phyloP scores from a whole-genome alignment of 2,113 vertebrate species.

The Regulus satrapa region DNA sequence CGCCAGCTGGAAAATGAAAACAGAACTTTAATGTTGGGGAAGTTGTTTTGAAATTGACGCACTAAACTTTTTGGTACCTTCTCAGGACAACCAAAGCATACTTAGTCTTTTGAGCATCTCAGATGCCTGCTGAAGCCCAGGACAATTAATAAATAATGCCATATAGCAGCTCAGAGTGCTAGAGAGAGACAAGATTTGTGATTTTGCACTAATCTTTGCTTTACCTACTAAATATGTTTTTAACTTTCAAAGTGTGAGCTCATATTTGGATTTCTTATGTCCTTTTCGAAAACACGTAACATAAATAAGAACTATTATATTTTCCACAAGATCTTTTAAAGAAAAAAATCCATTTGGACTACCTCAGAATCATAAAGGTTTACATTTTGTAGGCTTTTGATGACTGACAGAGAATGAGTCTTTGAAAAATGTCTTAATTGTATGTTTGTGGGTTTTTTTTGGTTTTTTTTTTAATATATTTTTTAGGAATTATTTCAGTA shows the following conservation, averaged over 20 bases:
- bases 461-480: background rate
- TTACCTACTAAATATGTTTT: background rate
- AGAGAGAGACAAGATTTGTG: background rate
- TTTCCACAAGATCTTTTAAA: background rate
- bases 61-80: background rate
- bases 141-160: background rate
- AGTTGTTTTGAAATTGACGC: background rate
- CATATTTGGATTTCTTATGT: background rate
- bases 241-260: background rate
- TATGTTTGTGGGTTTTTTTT: rapidly evolving
- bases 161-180: background rate
- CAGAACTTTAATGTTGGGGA: background rate
- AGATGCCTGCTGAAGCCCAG: background rate
- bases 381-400: background rate
- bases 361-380: background rate
- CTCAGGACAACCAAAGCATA: background rate
- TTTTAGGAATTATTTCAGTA: background rate
- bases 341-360: background rate
- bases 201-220: background rate
- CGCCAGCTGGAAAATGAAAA: background rate
- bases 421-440: background rate
- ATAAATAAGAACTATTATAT: background rate
- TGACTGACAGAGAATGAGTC: background rate
- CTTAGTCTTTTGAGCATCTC: background rate
- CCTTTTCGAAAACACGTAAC: background rate